Evolutionary conservation across 2,113 vertebrate species (phyloP), one percentile per base, ranked within the genome.

Genomic region (Anolis sagrei): DNA sequence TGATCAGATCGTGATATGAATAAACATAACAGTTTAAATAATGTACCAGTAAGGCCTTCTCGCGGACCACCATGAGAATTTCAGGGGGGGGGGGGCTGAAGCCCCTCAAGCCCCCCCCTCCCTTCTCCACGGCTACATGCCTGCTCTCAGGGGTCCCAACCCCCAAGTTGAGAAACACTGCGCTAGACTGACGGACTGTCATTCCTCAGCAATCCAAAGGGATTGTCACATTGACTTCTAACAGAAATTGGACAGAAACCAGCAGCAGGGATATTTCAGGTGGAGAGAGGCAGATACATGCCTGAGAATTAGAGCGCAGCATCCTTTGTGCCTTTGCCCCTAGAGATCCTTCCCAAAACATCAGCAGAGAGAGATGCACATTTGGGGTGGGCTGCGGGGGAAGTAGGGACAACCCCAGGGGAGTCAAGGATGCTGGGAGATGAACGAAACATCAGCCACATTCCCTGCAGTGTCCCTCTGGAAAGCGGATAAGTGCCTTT

Each of bases 391-490:
- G 39, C 2, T 44, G 39, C 39, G 39, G 2, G 18, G 25, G 64
- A 39, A 75, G 84, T 78, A 86, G 32, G 70, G 79, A 70, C 58
- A n/a, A 44, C 72, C 84, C 70, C 84, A 14, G 16, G 84, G 78
- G 84, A 86, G 32, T 58, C 80, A 78, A 66, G 84, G 78, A 86
- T 86, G 84, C 84, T 80, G 84, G 84, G 84, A 86, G 11, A 80
- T 61, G 81, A 86, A 81, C 84, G 81, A 73, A 80, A 75, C 84
- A 80, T 69, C 78, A 81, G 78, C 84, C 84, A 81, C 75, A 86
- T 86, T 86, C 84, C 84, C 84, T 80, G 84, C 84, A 86, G 84
- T 86, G 77, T 74, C 84, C 84, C 80, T 86, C 84, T 86, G 84
- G 77, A 80, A 86, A 81, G 84, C 84, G 66, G 84, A 86, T 86